Base-by-base conservation (phyloP, 1,140 invertebrate genomes). In the Cherax destructor region DNA sequence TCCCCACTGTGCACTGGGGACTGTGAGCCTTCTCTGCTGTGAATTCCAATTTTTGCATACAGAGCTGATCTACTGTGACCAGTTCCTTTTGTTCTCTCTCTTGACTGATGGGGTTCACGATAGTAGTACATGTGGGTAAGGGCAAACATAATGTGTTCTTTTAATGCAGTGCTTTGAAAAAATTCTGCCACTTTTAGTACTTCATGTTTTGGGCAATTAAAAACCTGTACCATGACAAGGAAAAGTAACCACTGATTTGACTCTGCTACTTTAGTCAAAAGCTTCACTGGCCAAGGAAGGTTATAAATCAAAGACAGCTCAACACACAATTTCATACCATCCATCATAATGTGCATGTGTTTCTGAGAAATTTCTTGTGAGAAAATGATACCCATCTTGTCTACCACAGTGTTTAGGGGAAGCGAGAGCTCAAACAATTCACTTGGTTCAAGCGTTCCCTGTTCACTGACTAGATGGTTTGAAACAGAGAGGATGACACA, bases 121-220 rank as follows among this genome's bases (percentile, higher is more conserved):
- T 91, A 91, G n/a, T 91, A 91, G 56, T 69, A 79, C n/a, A 86
- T 85, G n/a, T 91, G 88, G 21, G 88, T 79, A 49, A 91, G 74
- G 56, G 88, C 88, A 49, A 85, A 69, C 4, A 76, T 52, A 83
- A 91, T 72, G 56, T 91, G 88, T 47, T 91, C 88, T 61, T 74
- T 41, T 24, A 91, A 59, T 18, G 88, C 83, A 7, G 49, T 79
- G 18, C 83, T 85, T 50, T 65, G 52, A 16, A 91, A 91, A 61
- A 59, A 91, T 16, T 91, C 88, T n/a, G 76, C 83, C 50, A 65
- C 83, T 61, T 91, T 91, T n/a, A 85, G 59, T 74, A 87, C 84
- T 59, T 87, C 84, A n/a, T 21, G 10, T 21, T 79, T 87, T 41
- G 91, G 91, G 18, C 56, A 91, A 18, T 83, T 81, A 76, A 87